Evolutionary conservation across 2,797 vertebrate species (phyloP), one percentile per base, ranked within the genome.

Genomic region (Bufotes viridis): DNA sequence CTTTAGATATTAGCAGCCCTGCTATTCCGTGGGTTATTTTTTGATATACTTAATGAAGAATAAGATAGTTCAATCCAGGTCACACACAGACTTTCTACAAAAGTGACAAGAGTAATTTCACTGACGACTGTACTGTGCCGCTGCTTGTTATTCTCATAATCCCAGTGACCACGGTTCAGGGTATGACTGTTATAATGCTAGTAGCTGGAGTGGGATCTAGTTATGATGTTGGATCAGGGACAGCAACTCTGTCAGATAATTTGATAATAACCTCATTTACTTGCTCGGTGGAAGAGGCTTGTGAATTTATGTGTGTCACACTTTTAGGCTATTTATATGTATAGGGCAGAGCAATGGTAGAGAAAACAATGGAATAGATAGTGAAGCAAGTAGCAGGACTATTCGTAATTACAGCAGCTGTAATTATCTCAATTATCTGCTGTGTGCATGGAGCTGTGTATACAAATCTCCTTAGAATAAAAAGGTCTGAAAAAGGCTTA

Each of bases 351-450:
- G 63, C 63, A 70, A 60, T 49, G 7, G 29, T 86, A 72, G 53
- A 7, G 29, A 86, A 72, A 80, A 81, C 85, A 87, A 74, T 60
- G 29, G 26, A 86, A 57, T 49, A 69, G 78, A 87, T 58, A 80
- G 63, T 61, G 53, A 55, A 72, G 85, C 26, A 72, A 60, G 55
- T 58, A 80, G 61, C 76, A 70, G 20, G 53, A 87, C 67, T 61
- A 80, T 49, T 58, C 72, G 63, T 87, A 87, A 81, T 87, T 87
- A 84, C 82, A 60, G 55, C 57, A 87, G 78, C 78, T 87, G 78
- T 65, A 87, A 80, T 87, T 81, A 87, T 80, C 60, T 69, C 63
- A 80, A 86, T 86, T 80, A 86, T 86, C n/a, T 86, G 63, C 84
- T 80, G 29, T 49, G 65, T 60, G 51, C 49, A 79, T 51, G 76